A percentile compares a stretch with the other conserved stretches of the same genome.
These are phyloP conservation scores for Elysia crispata DNA, from an alignment of 2,888 invertebrate genomes.

Conservation along the genomic window DNA sequence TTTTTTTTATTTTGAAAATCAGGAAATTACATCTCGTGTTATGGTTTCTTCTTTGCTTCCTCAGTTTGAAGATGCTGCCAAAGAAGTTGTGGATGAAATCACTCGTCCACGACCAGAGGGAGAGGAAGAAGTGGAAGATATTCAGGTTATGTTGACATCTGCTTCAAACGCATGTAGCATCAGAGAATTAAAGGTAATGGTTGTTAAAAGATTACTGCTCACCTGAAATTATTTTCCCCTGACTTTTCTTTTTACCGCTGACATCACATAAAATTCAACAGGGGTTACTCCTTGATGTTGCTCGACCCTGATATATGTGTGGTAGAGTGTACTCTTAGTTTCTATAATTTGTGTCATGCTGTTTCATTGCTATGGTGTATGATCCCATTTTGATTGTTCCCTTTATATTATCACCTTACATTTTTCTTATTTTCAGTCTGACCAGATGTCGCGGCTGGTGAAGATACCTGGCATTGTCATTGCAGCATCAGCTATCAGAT, in stretches of 20 bases:
- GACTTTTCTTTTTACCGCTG: too few species aligned
- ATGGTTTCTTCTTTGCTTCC: constrained; percentile 46
- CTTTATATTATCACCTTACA: neutral
- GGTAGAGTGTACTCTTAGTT: too few species aligned
- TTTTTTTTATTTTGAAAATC: too few species aligned
- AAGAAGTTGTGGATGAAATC: constrained; percentile 94
- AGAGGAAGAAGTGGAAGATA: constrained; percentile 92
- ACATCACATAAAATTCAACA: too few species aligned
- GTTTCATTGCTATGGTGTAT: neutral
- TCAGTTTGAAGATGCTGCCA: constrained; percentile 95
- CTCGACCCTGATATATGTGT: too few species aligned
- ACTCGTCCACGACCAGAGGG: constrained; percentile 94
- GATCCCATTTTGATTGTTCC: neutral
- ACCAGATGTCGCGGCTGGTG: constrained; percentile 93
- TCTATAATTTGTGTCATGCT: too few species aligned
- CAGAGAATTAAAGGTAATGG: constrained; percentile 88
- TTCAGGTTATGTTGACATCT: constrained; percentile 92
- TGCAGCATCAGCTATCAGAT: constrained; percentile 93
- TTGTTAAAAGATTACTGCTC: too few species aligned
- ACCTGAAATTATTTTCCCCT: too few species aligned
- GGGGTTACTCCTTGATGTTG: too few species aligned
- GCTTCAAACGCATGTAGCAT: constrained; percentile 89
- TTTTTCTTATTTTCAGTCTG: constrained; percentile 83
- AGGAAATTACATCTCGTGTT: too few species aligned
- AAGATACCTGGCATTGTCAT: constrained; percentile 98